These are phyloP conservation scores for Drosophila lutescens DNA, from an alignment of 2,888 invertebrate species.

Conservation along the genomic window DNA sequence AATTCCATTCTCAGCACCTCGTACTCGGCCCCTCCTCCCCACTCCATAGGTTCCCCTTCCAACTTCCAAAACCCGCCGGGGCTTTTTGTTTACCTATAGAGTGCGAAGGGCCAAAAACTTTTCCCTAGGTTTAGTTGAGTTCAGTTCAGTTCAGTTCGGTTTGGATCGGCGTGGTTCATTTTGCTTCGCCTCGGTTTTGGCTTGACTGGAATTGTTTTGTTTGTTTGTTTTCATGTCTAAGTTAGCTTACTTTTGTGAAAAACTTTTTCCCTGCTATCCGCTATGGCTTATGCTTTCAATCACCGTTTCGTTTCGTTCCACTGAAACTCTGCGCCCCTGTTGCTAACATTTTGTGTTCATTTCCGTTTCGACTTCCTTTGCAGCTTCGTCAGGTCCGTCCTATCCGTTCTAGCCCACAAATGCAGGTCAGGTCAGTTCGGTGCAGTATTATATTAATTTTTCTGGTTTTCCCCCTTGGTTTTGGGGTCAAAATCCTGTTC, in stretches of 20 bases:
- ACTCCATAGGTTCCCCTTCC: conserved; percentile 19
- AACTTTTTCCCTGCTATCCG: conserved; percentile 41
- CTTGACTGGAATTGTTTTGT: conserved; percentile 36
- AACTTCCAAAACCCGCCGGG: conserved; percentile 55
- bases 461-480: neutral
- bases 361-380: conserved; percentile 62
- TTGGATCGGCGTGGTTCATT: conserved; percentile 24
- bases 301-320: conserved; percentile 23
- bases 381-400: conserved; percentile 33
- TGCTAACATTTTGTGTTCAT: conserved; percentile 59
- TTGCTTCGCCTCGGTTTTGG: conserved; percentile 29
- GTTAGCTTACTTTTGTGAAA: conserved; percentile 62
- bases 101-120: conserved; percentile 59
- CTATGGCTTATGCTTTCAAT: conserved; percentile 61
- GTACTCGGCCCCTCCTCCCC: neutral
- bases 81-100: conserved; percentile 64
- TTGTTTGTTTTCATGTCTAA: conserved; percentile 63
- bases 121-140: conserved; percentile 43
- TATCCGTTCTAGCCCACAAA: conserved; percentile 40
- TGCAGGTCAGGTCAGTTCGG: conserved; percentile 71
- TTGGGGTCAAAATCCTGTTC: conserved; percentile 42
- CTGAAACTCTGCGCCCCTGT: conserved; percentile 6
- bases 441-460: conserved; percentile 62
- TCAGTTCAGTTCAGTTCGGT: conserved; percentile 14
- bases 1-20: conserved; percentile 43